phyloP scores from a whole-genome alignment of 2,888 invertebrate species.

The Stenolophus ochropezus region DNA sequence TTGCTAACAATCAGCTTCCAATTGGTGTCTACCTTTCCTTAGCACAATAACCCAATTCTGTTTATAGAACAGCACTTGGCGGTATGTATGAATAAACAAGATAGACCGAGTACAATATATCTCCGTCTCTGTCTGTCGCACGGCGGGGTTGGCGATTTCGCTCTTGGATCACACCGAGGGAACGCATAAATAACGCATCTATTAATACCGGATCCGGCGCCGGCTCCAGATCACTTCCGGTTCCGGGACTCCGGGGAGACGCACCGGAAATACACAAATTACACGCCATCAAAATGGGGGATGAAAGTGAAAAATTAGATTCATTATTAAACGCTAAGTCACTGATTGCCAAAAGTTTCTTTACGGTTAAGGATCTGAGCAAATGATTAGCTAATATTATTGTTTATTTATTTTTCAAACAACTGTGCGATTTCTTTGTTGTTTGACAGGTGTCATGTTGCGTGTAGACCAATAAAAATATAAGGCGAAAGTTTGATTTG shows the following conservation, averaged over 20 bases:
- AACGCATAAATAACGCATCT: slow-evolving; percentile 35
- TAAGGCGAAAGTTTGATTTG: too few relatives aligned
- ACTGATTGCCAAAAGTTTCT: too few relatives aligned
- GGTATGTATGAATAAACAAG: not conserved
- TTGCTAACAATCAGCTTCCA: not conserved
- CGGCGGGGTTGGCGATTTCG: not conserved
- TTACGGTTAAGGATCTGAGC: too few relatives aligned
- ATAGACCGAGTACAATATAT: not conserved
- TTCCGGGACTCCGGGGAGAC: too few relatives aligned
- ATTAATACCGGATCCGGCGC: not conserved
- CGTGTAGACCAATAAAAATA: too few relatives aligned
- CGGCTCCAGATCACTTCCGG: not conserved
- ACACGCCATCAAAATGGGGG: not conserved
- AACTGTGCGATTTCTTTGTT: too few relatives aligned
- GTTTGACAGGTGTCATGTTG: too few relatives aligned
- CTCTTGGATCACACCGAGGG: not conserved
- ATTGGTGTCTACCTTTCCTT: not conserved
- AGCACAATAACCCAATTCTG: not conserved
- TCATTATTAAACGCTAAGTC: too few relatives aligned
- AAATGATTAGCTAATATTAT: too few relatives aligned
- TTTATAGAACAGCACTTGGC: not conserved
- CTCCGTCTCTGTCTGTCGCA: not conserved
- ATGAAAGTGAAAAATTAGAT: not conserved
- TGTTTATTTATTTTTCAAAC: too few relatives aligned
- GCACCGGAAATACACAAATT: not conserved